phyloP scores from a whole-genome alignment of 2,113 vertebrate species.

The Anoura caudifer region DNA sequence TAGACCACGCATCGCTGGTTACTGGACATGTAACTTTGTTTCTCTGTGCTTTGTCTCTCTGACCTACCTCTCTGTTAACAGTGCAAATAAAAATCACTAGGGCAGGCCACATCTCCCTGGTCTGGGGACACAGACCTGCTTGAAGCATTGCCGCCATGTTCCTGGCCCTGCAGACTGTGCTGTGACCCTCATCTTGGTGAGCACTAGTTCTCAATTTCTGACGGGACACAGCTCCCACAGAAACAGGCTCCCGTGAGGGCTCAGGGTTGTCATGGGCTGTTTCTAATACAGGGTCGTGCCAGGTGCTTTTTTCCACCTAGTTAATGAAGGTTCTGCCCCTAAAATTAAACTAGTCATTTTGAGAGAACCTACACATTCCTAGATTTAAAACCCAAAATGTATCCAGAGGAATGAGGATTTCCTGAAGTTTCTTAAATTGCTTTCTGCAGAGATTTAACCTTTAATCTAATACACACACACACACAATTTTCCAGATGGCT shows the following conservation, averaged over 20 bases:
- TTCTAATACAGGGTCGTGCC: not conserved
- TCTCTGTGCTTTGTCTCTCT: not conserved
- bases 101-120: too few species aligned
- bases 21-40: accelerated
- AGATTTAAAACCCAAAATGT: not conserved
- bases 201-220: not conserved
- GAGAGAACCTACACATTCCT: not conserved
- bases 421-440: conserved; percentile 13
- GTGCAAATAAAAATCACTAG: not conserved
- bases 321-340: not conserved
- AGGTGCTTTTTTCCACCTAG: not conserved
- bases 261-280: not conserved
- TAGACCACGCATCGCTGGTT: not conserved
- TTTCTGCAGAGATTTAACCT: not conserved
- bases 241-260: accelerated
- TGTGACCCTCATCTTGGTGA: accelerated
- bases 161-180: not conserved
- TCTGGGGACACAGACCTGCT: not conserved
- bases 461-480: not conserved
- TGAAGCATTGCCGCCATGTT: too few species aligned
- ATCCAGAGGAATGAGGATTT: not conserved
- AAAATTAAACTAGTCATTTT: not conserved
- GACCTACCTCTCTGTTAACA: not conserved
- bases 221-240: not conserved
- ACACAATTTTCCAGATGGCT: not conserved